These are phyloP conservation scores for Euschistus heros DNA, from an alignment of 1,140 invertebrate species.

Conservation along the genomic window DNA sequence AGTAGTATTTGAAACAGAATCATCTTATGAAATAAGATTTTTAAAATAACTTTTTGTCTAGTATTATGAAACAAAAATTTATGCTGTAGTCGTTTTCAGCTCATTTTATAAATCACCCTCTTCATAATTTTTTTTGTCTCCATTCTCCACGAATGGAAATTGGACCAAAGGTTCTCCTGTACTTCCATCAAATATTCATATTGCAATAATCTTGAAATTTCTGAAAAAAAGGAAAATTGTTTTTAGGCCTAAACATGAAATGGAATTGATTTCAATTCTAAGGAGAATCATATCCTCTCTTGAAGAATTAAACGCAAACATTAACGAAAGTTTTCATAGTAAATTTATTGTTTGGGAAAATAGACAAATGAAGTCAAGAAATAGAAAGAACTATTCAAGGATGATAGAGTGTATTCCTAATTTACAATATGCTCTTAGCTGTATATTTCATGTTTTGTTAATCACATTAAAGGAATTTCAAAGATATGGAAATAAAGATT, in stretches of 20 bases:
- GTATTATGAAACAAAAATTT: no score
- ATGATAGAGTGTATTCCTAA: not conserved
- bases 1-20: no score
- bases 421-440: not conserved
- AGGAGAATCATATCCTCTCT: not conserved
- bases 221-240: no score
- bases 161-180: no score
- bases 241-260: slow-evolving; percentile 7
- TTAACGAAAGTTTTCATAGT: not conserved
- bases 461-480: not conserved
- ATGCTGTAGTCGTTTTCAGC: no score
- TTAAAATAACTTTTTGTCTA: no score
- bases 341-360: not conserved
- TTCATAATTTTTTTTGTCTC: no score
- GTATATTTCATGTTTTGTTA: not conserved
- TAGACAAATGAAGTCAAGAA: slow-evolving; percentile 6
- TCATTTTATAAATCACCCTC: no score
- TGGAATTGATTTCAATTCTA: not conserved
- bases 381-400: not conserved
- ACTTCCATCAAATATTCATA: no score
- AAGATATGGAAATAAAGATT: not conserved
- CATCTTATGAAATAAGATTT: no score
- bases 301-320: not conserved
- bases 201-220: no score
- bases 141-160: no score